phyloP scores from a whole-genome alignment of 2,797 vertebrate genomes.

The Mormyrus hasselquistii region DNA sequence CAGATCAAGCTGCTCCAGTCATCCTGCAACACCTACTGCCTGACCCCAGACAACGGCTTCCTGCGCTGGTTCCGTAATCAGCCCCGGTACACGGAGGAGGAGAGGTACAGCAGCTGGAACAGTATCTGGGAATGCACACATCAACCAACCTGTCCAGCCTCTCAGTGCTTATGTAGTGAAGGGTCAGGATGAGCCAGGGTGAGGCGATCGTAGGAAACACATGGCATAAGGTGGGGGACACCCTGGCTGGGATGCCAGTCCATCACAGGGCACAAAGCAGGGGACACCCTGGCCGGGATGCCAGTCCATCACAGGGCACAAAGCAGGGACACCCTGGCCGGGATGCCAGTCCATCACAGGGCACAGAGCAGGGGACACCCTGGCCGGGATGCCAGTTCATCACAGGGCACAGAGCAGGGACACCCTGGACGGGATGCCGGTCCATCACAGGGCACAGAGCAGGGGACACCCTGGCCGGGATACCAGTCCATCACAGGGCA shows the following conservation, averaged over 20 bases:
- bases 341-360: too few species aligned
- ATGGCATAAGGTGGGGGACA: background rate
- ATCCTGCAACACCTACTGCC: conserved; percentile 87
- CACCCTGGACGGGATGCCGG: too few species aligned
- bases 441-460: too few species aligned
- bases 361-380: too few species aligned
- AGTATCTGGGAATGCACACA: background rate
- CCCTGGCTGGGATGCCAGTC: background rate
- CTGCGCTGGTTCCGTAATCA: conserved; percentile 82
- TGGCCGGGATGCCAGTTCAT: too few species aligned
- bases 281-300: background rate
- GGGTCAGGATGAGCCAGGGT: background rate
- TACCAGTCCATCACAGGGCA: too few species aligned
- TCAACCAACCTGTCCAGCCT: background rate
- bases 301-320: background rate
- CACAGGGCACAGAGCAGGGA: too few species aligned
- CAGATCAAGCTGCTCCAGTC: conserved; percentile 93
- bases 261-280: too few species aligned
- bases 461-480: too few species aligned
- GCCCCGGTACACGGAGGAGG: conserved; percentile 74
- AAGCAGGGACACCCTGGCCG: too few species aligned
- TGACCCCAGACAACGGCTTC: conserved; percentile 70
- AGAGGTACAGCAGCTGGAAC: conserved; percentile 64
- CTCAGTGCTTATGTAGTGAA: background rate
- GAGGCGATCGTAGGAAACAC: background rate